A percentile compares a stretch with the other conserved stretches of the same genome.
These are phyloP conservation scores for Probosciger aterrimus DNA, from an alignment of 2,113 vertebrate species.

Conservation along the genomic window DNA sequence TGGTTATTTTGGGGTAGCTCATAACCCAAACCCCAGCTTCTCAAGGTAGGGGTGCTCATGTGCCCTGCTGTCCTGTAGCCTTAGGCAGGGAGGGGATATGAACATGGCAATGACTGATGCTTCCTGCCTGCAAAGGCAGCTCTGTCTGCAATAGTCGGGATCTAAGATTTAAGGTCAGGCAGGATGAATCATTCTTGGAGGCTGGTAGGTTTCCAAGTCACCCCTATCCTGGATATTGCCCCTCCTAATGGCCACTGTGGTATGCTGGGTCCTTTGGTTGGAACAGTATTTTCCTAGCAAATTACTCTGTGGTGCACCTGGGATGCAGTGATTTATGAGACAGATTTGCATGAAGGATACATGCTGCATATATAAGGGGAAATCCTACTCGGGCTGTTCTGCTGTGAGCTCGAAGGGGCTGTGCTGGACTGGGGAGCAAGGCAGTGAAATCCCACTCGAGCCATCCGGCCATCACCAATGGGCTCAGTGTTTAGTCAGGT, in stretches of 20 bases:
- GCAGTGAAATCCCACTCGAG: not conserved
- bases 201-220: constrained; percentile 14
- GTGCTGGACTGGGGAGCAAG: not conserved
- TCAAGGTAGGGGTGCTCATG: not conserved
- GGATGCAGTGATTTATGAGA: constrained; percentile 31
- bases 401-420: not conserved
- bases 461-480: not conserved
- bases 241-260: not conserved
- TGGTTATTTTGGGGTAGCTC: not conserved
- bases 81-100: not conserved
- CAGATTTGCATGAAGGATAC: constrained; percentile 5
- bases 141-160: constrained; percentile 5
- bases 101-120: not conserved
- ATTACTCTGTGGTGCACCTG: not conserved
- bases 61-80: accelerated
- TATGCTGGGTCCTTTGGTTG: not conserved
- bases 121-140: constrained; percentile 44
- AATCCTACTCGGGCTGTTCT: not conserved
- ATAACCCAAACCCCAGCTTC: not conserved
- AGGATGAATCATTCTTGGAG: constrained; percentile 22
- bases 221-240: not conserved
- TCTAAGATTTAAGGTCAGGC: constrained; percentile 3
- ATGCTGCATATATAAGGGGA: not conserved
- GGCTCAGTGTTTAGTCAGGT: constrained; percentile 46
- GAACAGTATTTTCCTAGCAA: constrained; percentile 20